These are phyloP conservation scores for Cancer borealis DNA, from an alignment of 2,888 invertebrate genomes.

Conservation along the genomic window DNA sequence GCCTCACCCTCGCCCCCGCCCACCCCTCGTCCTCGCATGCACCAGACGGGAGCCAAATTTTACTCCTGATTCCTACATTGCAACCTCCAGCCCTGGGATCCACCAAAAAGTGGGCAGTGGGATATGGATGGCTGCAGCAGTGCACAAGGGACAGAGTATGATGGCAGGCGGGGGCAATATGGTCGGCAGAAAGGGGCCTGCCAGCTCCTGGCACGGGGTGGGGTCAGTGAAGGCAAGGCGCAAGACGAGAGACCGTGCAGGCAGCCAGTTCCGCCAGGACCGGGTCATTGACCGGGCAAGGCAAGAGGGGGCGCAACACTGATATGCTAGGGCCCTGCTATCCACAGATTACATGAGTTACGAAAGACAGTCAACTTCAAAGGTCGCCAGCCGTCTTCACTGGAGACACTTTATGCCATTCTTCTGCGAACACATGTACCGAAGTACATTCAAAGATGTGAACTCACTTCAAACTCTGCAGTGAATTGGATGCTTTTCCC, in stretches of 20 bases:
- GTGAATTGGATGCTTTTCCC: constrained; percentile 56
- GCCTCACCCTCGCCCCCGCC: constrained; percentile 71
- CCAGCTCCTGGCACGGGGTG: constrained; percentile 77
- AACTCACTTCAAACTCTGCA: constrained; percentile 53
- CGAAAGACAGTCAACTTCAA: constrained; percentile 69
- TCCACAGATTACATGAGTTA: constrained; percentile 62
- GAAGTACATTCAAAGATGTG: constrained; percentile 47
- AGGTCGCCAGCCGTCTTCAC: constrained; percentile 72
- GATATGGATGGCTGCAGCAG: constrained; percentile 47
- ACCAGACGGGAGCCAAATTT: constrained; percentile 47
- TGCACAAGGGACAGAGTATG: constrained; percentile 53
- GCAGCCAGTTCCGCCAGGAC: constrained; percentile 75
- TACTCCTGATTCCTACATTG: constrained; percentile 39
- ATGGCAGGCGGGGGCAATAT: constrained; percentile 61
- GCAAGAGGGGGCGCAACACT: constrained; percentile 73
- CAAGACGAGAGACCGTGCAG: constrained; percentile 77
- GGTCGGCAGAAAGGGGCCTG: constrained; percentile 76
- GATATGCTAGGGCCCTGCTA: constrained; percentile 77
- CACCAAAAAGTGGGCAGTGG: constrained; percentile 34
- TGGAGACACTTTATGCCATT: constrained; percentile 70
- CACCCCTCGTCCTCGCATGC: constrained; percentile 45
- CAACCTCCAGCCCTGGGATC: constrained; percentile 33
- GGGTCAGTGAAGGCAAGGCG: constrained; percentile 77
- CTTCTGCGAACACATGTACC: constrained; percentile 49
- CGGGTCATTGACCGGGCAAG: constrained; percentile 69